These are phyloP conservation scores for Sebastiscus tertius DNA, from an alignment of 2,797 vertebrate genomes.

Conservation along the genomic window DNA sequence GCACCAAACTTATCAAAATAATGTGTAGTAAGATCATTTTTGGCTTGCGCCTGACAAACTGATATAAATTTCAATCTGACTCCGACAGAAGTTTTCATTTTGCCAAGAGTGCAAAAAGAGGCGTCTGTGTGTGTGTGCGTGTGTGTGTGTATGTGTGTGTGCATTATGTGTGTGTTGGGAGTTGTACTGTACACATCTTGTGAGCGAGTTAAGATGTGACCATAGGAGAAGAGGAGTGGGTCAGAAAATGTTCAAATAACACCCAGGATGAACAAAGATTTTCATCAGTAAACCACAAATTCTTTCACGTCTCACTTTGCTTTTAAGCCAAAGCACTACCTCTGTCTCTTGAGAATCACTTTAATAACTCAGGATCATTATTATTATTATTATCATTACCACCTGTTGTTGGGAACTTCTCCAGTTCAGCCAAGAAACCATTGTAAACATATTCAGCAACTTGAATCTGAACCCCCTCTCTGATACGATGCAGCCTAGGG, in stretches of 20 bases:
- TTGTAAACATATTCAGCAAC: slow-evolving; percentile 17
- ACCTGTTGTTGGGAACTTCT: slow-evolving; percentile 53
- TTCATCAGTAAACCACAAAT: slow-evolving; percentile 55
- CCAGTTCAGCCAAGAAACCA: slow-evolving; percentile 25
- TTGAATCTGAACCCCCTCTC: background rate
- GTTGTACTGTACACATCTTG: slow-evolving; percentile 50
- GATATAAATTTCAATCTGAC: slow-evolving; percentile 88
- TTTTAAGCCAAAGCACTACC: slow-evolving; percentile 42
- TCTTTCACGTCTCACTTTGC: slow-evolving; percentile 38
- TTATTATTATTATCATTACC: slow-evolving; percentile 59
- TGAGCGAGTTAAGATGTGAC: slow-evolving; percentile 68
- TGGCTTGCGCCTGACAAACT: slow-evolving; percentile 82
- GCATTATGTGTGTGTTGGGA: slow-evolving; percentile 6
- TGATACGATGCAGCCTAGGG: background rate
- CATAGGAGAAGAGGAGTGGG: slow-evolving; percentile 47
- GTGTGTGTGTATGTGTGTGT: background rate
- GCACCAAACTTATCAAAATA: slow-evolving; percentile 88
- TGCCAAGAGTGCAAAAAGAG: slow-evolving; percentile 84
- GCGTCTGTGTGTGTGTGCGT: slow-evolving; percentile 13
- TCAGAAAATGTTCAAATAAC: slow-evolving; percentile 43
- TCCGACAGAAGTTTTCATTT: slow-evolving; percentile 86
- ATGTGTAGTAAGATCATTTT: slow-evolving; percentile 85
- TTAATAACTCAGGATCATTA: slow-evolving; percentile 36
- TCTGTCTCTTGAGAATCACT: slow-evolving; percentile 42
- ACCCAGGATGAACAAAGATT: slow-evolving; percentile 49